Conservation (phyloP, 2,113 vertebrate genomes). For the Prunella fulvescens region DNA sequence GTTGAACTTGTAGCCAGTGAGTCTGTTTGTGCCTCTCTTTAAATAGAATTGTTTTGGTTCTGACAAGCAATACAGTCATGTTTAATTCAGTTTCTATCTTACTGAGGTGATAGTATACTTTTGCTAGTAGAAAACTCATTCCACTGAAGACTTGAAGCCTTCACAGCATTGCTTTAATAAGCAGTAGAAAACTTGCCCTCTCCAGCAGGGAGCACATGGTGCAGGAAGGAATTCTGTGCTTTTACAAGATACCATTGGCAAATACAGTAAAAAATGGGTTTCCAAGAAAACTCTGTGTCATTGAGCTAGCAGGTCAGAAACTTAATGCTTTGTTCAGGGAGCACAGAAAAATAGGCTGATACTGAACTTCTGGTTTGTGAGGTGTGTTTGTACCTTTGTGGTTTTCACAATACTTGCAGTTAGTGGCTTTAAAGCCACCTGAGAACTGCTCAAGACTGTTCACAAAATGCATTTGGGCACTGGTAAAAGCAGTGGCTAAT, state of each 20-base stretch:
- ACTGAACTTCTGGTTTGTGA: neutral
- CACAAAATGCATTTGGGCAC: neutral
- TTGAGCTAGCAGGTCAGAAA: neutral
- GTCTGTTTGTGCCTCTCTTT: neutral
- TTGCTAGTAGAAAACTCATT: neutral
- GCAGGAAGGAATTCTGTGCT: neutral
- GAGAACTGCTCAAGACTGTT: neutral
- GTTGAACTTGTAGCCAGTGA: neutral
- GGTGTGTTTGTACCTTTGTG: neutral
- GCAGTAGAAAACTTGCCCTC: neutral
- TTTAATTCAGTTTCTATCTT: neutral
- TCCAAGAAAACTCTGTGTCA: neutral
- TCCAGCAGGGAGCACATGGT: neutral
- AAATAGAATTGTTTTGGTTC: neutral
- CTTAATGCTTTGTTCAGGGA: neutral
- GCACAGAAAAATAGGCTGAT: neutral
- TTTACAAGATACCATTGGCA: neutral
- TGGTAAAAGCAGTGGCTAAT: neutral
- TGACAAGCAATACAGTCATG: neutral
- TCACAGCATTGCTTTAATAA: neutral
- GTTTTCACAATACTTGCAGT: neutral
- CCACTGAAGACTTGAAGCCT: neutral
- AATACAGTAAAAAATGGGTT: neutral
- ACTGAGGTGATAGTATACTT: neutral
- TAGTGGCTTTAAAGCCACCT: neutral